A percentile compares a stretch with the other conserved stretches of the same genome.
Conservation (phyloP, 2,888 invertebrate genomes). For the Cabera pusaria region DNA sequence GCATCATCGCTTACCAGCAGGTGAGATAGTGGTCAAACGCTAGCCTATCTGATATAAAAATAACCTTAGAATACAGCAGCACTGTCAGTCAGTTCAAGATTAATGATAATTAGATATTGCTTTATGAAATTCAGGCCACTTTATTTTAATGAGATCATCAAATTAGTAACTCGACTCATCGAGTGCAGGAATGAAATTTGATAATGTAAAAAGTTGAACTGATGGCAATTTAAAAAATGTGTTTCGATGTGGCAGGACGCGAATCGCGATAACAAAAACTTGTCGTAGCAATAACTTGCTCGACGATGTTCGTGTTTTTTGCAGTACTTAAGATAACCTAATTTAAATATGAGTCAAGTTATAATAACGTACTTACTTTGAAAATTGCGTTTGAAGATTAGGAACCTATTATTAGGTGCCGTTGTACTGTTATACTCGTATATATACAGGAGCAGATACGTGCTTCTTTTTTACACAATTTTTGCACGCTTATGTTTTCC, state of each 20-base stretch:
- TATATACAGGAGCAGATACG: too few species aligned
- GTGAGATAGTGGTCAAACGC: too few species aligned
- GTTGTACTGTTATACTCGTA: too few species aligned
- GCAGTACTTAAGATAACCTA: slow-evolving; percentile 24
- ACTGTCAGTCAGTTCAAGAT: slow-evolving; percentile 17
- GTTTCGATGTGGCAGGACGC: slow-evolving; percentile 22
- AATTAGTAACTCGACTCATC: slow-evolving; percentile 32
- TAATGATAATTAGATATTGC: too few species aligned
- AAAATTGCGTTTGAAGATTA: too few species aligned
- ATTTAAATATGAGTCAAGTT: slow-evolving; percentile 26
- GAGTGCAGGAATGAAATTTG: slow-evolving; percentile 31
- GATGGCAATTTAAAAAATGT: slow-evolving; percentile 37
- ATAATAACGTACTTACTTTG: slow-evolving; percentile 8
- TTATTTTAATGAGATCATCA: slow-evolving; percentile 46
- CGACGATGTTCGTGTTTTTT: slow-evolving; percentile 22
- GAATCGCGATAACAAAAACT: slow-evolving; percentile 31
- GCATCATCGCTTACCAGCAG: too few species aligned
- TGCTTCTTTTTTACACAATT: too few species aligned
- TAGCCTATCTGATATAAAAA: too few species aligned
- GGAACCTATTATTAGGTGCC: too few species aligned
- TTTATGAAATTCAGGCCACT: too few species aligned
- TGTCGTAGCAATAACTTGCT: slow-evolving; percentile 31
- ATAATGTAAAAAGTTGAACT: slow-evolving; percentile 39
- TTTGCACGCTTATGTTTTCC: too few species aligned
- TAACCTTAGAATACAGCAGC: too few species aligned